Evolutionary conservation across 2,888 invertebrate genomes (phyloP).

Genomic region (Stomorhina lunata): DNA sequence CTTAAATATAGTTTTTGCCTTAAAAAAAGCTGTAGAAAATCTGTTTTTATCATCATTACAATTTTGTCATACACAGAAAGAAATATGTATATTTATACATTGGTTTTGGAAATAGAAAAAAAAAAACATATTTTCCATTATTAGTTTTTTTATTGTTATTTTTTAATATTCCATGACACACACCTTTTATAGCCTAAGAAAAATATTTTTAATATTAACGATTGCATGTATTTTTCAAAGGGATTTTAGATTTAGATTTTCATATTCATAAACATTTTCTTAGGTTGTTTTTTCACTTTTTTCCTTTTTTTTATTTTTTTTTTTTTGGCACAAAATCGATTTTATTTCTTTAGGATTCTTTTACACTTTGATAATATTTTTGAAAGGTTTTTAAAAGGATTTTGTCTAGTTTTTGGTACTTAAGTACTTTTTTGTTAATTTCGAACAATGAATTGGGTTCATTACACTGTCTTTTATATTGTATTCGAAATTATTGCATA

Average conservation of each 20-base stretch:
- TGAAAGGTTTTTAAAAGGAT: conserved; percentile 30
- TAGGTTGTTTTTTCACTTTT: no score
- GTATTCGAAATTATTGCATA: conserved; percentile 26
- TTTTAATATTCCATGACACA: conserved; percentile 18
- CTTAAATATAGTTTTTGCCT: conserved; percentile 34
- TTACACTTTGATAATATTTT: conserved; percentile 16
- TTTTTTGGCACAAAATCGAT: conserved; percentile 63
- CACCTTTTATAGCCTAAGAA: conserved; percentile 13
- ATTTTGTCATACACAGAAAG: conserved; percentile 13
- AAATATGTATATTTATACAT: not conserved
- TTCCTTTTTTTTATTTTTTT: not conserved
- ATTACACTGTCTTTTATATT: conserved; percentile 49
- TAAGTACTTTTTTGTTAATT: conserved; percentile 17
- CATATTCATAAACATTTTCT: conserved; percentile 30
- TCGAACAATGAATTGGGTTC: conserved; percentile 31
- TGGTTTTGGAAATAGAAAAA: no score
- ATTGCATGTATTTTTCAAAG: conserved; percentile 11
- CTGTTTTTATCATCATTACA: conserved; percentile 33
- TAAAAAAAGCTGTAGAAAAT: conserved; percentile 7
- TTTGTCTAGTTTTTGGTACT: conserved; percentile 9
- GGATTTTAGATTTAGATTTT: conserved; percentile 29
- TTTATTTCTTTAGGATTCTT: conserved; percentile 14
- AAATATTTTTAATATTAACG: conserved; percentile 7
- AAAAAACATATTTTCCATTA: not conserved
- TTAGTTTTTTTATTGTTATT: conserved; percentile 9